phyloP scores from a whole-genome alignment of 2,888 invertebrate species.

The Drosophila gaucha region DNA sequence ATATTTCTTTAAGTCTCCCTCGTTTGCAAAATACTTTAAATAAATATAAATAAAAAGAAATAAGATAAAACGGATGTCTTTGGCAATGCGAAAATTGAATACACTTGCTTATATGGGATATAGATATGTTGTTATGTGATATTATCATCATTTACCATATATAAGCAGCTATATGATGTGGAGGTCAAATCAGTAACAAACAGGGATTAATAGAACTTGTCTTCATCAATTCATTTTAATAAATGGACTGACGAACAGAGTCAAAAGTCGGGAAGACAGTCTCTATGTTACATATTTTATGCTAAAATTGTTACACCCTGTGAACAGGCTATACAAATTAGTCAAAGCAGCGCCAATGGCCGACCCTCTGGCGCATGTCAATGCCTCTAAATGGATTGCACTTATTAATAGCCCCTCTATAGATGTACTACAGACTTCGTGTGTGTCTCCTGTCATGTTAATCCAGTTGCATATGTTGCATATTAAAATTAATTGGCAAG shows the following conservation, averaged over 20 bases:
- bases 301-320: too few relatives aligned
- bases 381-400: slow-evolving; percentile 11
- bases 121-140: too few relatives aligned
- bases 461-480: slow-evolving; percentile 56
- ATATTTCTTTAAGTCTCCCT: background rate
- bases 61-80: background rate
- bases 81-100: background rate
- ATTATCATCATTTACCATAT: too few relatives aligned
- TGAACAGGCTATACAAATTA: slow-evolving; percentile 12
- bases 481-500: slow-evolving; percentile 63
- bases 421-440: too few relatives aligned
- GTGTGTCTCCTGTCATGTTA: slow-evolving; percentile 20
- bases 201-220: too few relatives aligned
- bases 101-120: background rate
- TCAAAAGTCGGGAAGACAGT: too few relatives aligned
- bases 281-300: too few relatives aligned
- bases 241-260: too few relatives aligned
- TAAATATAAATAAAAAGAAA: background rate
- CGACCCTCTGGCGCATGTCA: slow-evolving; percentile 1
- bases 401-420: slow-evolving; percentile 61
- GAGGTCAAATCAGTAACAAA: too few relatives aligned
- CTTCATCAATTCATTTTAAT: too few relatives aligned
- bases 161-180: too few relatives aligned
- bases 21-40: background rate
- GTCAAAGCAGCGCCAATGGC: slow-evolving; percentile 7